Base-by-base conservation (phyloP, 2,888 invertebrate genomes). In the Rotaria socialis region DNA sequence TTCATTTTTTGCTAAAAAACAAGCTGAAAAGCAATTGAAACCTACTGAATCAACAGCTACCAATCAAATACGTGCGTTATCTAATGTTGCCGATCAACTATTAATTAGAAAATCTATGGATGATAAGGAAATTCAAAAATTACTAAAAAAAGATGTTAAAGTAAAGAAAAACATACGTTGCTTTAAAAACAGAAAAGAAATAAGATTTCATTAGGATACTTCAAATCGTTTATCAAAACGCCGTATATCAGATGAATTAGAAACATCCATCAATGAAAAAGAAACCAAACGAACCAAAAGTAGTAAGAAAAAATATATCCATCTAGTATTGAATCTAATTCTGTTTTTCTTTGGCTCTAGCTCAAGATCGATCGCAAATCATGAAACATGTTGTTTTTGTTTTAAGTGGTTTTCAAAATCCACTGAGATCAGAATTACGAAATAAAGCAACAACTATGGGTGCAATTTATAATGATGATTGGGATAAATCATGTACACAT, bases 381-480 rank as follows among this genome's bases (percentile, higher is more conserved):
- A 90, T 96, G 88, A 90, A 92, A 22, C 94, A 93, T 85, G 95
- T 95, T 7, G 93, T 93, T 87, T 93, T 96, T 89, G 94, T 94
- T n/a, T 93, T 96, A 88, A 96, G 95, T 92, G 96, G 96, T 0
- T 96, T 94, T 91, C 93, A 94, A 92, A 95, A 96, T 92, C 96
- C 96, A 8, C 93, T 93, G 87, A 93, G 96, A 85, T 93, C 93
- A 0, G 91, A 92, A 87, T 89, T 96, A 85, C 92, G 96, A 58
- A 93, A 93, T 88, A 93, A 93, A 88, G 95, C 94, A 11, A 87
- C 94, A 7, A 93, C 93, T 86, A 93, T 96, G 93, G 96, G 96
- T 4, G 96, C 95, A 1, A 92, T 92, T 88, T 95, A 95, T 90
- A 93, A 93, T 90, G 92, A 93, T 0, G 94, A 95, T 91, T 96